Percentiles rank a stretch among this genome's conserved stretches.
phyloP scores from a whole-genome alignment of 2,797 vertebrate genomes.

The Bryconaethiops microstoma region DNA sequence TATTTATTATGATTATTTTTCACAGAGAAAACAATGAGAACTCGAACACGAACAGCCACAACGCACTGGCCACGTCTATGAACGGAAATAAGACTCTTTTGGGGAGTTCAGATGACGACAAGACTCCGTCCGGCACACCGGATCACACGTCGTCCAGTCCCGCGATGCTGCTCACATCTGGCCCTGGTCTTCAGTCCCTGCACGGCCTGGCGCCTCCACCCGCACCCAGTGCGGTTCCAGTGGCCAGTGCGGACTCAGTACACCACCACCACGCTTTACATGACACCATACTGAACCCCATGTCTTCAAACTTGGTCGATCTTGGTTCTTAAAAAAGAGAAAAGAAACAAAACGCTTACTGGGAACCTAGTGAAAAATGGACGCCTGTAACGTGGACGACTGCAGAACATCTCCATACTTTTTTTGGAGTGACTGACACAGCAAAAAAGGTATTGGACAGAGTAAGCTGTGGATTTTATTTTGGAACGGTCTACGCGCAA shows the following conservation, averaged over 20 bases:
- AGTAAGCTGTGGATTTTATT: constrained; percentile 60
- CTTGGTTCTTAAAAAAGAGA: constrained; percentile 89
- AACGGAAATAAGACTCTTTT: constrained; percentile 97
- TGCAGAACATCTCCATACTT: constrained; percentile 67
- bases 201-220: constrained; percentile 93
- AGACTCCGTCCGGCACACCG: constrained; percentile 94
- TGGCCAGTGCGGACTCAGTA: constrained; percentile 87
- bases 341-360: not conserved
- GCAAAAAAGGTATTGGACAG: constrained; percentile 55
- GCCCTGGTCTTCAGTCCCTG: constrained; percentile 86
- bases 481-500: constrained; percentile 51
- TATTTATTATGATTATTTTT: constrained; percentile 30
- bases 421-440: constrained; percentile 68
- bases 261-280: constrained; percentile 96
- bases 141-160: constrained; percentile 94
- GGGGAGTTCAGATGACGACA: constrained; percentile 98
- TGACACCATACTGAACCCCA: constrained; percentile 98
- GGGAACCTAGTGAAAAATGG: constrained; percentile 29
- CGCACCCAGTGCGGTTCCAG: constrained; percentile 95
- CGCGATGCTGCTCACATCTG: constrained; percentile 88
- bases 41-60: constrained; percentile 95
- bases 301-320: constrained; percentile 98
- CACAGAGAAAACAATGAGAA: constrained; percentile 98
- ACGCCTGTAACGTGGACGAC: constrained; percentile 47
- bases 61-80: constrained; percentile 92